Percentiles rank a stretch among this genome's conserved stretches.
Evolutionary conservation across 2,888 invertebrate species (phyloP).

Genomic region (Papilio gigon): DNA sequence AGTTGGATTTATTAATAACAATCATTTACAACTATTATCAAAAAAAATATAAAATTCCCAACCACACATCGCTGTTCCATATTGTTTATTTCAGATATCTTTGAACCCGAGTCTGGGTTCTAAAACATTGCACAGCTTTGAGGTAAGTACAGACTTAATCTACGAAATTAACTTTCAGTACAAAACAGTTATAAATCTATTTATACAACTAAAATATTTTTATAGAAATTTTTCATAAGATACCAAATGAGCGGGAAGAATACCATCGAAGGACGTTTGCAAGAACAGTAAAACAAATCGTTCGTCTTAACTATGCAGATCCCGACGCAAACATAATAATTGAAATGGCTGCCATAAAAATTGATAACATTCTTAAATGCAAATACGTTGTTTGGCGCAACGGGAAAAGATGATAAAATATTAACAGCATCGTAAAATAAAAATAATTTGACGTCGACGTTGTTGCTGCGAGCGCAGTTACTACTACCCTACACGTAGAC

Average conservation of each 20-base stretch:
- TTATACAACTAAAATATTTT: background rate
- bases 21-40: slow-evolving; percentile 11
- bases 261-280: too few relatives aligned
- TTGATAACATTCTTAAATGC: slow-evolving; percentile 33
- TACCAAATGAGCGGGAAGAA: too few relatives aligned
- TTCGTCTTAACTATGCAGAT: too few relatives aligned
- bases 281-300: too few relatives aligned
- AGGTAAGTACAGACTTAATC: slow-evolving; percentile 31
- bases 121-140: slow-evolving; percentile 19
- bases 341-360: background rate
- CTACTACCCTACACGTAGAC: slow-evolving; percentile 10
- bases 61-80: background rate
- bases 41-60: too few relatives aligned
- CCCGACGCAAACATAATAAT: too few relatives aligned
- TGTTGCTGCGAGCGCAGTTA: slow-evolving; percentile 23
- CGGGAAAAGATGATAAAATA: background rate
- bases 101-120: too few relatives aligned
- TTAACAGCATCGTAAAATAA: background rate
- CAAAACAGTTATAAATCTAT: too few relatives aligned
- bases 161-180: background rate
- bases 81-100: too few relatives aligned
- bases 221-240: too few relatives aligned
- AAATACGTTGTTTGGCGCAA: slow-evolving; percentile 25
- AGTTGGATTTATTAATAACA: too few relatives aligned
- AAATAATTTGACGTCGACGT: background rate